phyloP scores from a whole-genome alignment of 2,888 invertebrate genomes.

The Lasioglossum calceatum region DNA sequence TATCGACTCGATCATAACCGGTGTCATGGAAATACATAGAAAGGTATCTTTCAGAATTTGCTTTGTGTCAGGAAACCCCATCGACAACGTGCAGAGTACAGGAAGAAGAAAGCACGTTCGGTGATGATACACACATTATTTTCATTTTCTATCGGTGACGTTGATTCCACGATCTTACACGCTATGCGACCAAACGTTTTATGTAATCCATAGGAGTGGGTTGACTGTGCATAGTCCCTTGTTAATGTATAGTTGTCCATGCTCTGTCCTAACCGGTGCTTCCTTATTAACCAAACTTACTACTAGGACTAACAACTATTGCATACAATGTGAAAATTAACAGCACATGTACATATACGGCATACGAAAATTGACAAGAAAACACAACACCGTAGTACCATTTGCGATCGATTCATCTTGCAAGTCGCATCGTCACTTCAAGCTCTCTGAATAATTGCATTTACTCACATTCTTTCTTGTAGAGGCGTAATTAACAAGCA shows the following conservation, averaged over 20 bases:
- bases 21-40: conserved; percentile 47
- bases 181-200: conserved; percentile 8
- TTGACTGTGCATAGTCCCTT: conserved; percentile 17
- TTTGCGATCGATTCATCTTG: background rate
- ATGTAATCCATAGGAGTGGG: background rate
- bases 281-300: conserved; percentile 6
- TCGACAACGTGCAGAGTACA: conserved; percentile 75
- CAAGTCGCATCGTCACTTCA: background rate
- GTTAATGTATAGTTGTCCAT: background rate
- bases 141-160: conserved; percentile 70
- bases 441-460: background rate
- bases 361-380: background rate
- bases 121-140: conserved; percentile 73
- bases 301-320: background rate
- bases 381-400: background rate
- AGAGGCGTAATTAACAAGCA: background rate
- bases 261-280: background rate
- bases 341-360: background rate
- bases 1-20: conserved; percentile 3
- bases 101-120: conserved; percentile 79
- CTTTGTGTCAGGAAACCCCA: conserved; percentile 78
- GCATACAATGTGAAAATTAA: background rate
- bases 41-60: conserved; percentile 81
- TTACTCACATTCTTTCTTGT: background rate
- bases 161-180: conserved; percentile 26